phyloP scores from a whole-genome alignment of 1,140 invertebrate genomes.

The Bombus picipes region DNA sequence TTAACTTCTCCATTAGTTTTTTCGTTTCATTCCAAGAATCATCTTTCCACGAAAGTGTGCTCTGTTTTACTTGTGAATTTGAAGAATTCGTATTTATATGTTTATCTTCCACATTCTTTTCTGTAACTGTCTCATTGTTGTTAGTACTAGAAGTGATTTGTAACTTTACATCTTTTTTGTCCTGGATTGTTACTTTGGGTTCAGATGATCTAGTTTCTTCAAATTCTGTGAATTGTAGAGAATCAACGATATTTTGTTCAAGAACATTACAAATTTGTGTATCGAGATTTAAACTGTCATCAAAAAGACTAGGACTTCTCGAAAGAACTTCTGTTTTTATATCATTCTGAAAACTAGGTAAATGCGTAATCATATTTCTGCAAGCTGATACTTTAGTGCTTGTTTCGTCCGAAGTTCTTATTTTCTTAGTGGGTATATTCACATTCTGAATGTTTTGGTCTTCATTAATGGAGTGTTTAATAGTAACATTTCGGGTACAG shows the following conservation, averaged over 20 bases:
- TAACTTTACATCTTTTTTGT: not conserved
- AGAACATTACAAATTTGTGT: constrained; percentile 76
- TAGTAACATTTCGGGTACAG: not conserved
- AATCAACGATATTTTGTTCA: constrained; percentile 77
- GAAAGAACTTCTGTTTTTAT: constrained; percentile 32
- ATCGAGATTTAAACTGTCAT: constrained; percentile 77
- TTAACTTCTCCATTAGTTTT: constrained; percentile 46
- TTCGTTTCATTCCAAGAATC: constrained; percentile 73
- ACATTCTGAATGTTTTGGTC: not conserved
- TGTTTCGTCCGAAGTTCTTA: constrained; percentile 2
- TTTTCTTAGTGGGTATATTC: constrained; percentile 18
- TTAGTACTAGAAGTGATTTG: not conserved
- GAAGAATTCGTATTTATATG: constrained; percentile 4
- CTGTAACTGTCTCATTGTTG: not conserved
- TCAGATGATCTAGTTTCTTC: constrained; percentile 57
- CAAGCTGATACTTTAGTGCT: not conserved
- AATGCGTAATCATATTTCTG: not conserved
- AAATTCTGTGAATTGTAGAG: constrained; percentile 63
- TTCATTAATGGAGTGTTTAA: not conserved
- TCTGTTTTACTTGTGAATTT: constrained; percentile 8
- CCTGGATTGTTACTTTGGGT: not conserved
- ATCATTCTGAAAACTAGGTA: constrained; percentile 15
- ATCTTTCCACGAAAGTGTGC: constrained; percentile 68
- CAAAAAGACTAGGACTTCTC: constrained; percentile 76
- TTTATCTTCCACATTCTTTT: not conserved